Percentiles rank a stretch among this genome's conserved stretches.
phyloP scores from a whole-genome alignment of 2,113 vertebrate genomes.

The Willisornis vidua region DNA sequence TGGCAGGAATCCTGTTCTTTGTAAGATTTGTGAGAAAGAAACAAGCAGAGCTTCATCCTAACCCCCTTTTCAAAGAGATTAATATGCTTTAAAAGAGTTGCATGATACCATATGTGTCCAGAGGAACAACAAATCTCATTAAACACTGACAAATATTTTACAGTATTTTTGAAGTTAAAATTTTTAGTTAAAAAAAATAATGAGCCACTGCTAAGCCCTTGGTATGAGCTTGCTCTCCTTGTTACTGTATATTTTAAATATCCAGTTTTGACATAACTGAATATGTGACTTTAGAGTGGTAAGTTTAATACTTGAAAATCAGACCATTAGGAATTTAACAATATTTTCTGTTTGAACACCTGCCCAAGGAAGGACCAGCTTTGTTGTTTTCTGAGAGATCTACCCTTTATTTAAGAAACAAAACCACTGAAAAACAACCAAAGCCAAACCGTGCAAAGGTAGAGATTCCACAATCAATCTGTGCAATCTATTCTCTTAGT shows the following conservation, averaged over 20 bases:
- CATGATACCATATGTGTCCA: accelerated
- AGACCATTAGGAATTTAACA: background rate
- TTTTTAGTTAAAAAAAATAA: background rate
- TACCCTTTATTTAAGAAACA: background rate
- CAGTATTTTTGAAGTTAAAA: background rate
- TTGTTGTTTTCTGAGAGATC: background rate
- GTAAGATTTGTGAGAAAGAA: background rate
- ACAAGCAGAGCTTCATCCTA: background rate
- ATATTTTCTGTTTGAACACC: background rate
- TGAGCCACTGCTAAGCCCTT: background rate
- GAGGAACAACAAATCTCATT: background rate
- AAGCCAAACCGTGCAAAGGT: background rate
- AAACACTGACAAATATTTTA: background rate
- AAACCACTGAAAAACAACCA: background rate
- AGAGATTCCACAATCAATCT: background rate
- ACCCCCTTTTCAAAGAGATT: background rate
- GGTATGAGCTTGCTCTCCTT: background rate
- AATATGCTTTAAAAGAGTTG: background rate
- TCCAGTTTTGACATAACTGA: background rate
- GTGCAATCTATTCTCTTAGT: background rate
- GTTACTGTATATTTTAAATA: background rate
- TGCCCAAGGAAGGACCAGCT: background rate
- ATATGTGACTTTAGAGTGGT: background rate
- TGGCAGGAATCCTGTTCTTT: background rate
- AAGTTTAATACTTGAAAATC: background rate